Evolutionary conservation across 2,888 invertebrate species (phyloP).

Genomic region (Drosophila pseudotakahashii): DNA sequence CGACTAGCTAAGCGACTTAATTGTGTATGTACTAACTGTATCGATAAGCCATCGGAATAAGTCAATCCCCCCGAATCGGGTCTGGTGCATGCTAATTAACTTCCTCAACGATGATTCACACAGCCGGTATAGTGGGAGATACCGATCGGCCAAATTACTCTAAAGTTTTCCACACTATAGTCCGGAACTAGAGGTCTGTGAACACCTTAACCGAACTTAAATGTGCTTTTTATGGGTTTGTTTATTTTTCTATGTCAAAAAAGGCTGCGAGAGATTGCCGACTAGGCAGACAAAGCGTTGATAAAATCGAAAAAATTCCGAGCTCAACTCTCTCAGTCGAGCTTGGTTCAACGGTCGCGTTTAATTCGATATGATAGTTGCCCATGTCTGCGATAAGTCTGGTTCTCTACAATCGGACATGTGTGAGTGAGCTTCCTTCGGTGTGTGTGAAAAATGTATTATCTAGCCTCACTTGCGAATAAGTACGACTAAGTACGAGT

Average conservation of each 20-base stretch:
- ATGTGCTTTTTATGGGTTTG: constrained; percentile 40
- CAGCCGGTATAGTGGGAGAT: background rate
- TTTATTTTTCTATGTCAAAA: constrained; percentile 24
- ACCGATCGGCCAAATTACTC: constrained; percentile 35
- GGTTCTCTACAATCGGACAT: constrained; percentile 7
- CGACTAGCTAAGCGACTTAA: constrained; percentile 22
- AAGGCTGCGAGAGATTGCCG: constrained; percentile 45
- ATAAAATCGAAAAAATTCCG: constrained; percentile 48
- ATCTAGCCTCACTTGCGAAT: constrained; percentile 52
- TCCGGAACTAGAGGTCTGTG: constrained; percentile 60
- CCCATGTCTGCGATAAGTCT: constrained; percentile 37
- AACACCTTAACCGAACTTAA: constrained; percentile 37
- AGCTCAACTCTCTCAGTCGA: constrained; percentile 41
- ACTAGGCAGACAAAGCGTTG: constrained; percentile 46
- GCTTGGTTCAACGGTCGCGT: constrained; percentile 48
- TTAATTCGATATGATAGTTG: constrained; percentile 40
- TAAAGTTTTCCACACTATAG: constrained; percentile 31
- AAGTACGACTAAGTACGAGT: constrained; percentile 42
- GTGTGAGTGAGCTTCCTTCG: constrained; percentile 14
- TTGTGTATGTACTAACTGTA: constrained; percentile 52
- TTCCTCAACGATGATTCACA: constrained; percentile 59
- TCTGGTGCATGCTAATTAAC: constrained; percentile 65
- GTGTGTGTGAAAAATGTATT: constrained; percentile 35
- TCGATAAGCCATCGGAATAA: constrained; percentile 37
- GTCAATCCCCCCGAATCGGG: constrained; percentile 42